Conservation (phyloP, 2,113 vertebrate genomes). For the Vombatus ursinus region DNA sequence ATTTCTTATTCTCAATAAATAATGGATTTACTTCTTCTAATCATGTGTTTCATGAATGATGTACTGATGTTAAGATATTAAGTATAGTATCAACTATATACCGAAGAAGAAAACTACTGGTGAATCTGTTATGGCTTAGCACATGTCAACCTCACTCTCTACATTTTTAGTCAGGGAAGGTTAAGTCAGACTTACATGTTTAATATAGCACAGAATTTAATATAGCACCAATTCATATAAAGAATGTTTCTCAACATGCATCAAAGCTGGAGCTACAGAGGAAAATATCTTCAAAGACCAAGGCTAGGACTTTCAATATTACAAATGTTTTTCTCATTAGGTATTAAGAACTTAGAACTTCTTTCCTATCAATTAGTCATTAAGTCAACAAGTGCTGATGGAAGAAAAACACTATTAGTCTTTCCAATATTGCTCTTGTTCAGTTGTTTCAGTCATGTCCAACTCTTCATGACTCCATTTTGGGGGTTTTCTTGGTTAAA, state of each 20-base stretch:
- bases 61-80: no score
- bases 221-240: neutral
- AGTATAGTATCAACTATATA: constrained; percentile 13
- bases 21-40: neutral
- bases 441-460: no score
- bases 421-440: no score
- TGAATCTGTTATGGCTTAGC: constrained; percentile 37
- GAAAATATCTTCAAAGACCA: constrained; percentile 42
- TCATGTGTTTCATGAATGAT: no score
- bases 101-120: constrained; percentile 24
- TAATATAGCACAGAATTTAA: constrained; percentile 40
- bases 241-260: no score
- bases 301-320: constrained; percentile 22
- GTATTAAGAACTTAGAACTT: no score
- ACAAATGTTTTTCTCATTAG: no score
- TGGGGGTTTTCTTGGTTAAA: no score
- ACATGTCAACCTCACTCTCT: constrained; percentile 37
- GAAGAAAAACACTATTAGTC: neutral
- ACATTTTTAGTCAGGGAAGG: constrained; percentile 28
- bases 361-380: constrained; percentile 18
- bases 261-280: constrained; percentile 22
- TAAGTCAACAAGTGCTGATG: constrained; percentile 39
- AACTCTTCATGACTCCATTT: no score
- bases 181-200: constrained; percentile 39
- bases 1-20: neutral